Evolutionary conservation across 2,797 vertebrate species (phyloP).

Genomic region (Galagoides demidoff): DNA sequence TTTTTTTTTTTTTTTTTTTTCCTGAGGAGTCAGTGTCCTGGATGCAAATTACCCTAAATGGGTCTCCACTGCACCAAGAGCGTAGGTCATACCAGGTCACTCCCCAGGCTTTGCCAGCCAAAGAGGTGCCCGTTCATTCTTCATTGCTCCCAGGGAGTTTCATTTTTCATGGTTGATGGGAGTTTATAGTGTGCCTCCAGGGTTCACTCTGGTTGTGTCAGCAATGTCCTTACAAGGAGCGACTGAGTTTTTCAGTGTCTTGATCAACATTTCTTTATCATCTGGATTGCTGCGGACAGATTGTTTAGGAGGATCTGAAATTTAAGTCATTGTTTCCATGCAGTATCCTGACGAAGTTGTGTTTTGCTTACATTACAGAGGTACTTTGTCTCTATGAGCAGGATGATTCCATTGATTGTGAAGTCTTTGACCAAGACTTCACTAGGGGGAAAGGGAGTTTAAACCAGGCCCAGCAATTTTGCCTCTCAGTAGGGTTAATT

Average conservation of each 20-base stretch:
- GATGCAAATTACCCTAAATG: not conserved
- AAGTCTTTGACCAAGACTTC: not conserved
- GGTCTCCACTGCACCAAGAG: not conserved
- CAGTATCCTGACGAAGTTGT: accelerated
- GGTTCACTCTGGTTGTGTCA: not conserved
- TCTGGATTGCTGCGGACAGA: not conserved
- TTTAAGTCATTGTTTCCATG: not conserved
- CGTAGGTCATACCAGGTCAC: not conserved
- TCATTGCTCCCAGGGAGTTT: not conserved
- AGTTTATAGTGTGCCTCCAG: not conserved
- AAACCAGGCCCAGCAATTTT: not conserved
- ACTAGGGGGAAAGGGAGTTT: not conserved
- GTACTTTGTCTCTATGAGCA: not conserved
- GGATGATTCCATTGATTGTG: not conserved
- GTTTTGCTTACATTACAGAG: slow-evolving; percentile 1
- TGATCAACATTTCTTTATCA: not conserved
- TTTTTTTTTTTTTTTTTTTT: not conserved
- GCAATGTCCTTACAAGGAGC: not conserved
- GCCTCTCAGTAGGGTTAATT: not conserved
- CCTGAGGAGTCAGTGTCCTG: accelerated
- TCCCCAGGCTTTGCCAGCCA: not conserved
- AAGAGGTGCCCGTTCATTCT: not conserved
- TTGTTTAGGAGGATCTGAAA: not conserved
- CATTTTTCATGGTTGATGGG: not conserved
- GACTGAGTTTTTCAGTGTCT: not conserved